Evolutionary conservation across 2,113 vertebrate species (phyloP), one percentile per base, ranked within the genome.

Genomic region (Furnarius figulus): DNA sequence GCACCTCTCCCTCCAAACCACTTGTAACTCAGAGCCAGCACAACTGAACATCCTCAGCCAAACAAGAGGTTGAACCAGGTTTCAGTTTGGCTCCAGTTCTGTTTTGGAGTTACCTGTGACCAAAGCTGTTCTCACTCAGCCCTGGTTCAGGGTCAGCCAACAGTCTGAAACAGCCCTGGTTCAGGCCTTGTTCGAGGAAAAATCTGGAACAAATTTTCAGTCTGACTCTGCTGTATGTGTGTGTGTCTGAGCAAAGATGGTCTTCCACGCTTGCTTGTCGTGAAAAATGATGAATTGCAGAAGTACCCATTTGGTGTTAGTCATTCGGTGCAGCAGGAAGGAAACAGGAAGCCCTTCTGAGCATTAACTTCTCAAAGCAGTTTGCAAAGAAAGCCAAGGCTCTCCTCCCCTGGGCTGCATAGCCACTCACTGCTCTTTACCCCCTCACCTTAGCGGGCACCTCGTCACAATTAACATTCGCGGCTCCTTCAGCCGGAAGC

Each of bases 321-420:
- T 86, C 84, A 91, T 86, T 97, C 35, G 4, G 89, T 76, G 77
- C 68, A 81, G 87, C 88, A 52, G 81, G 95, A 97, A 96, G 84
- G 91, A 96, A 96, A 93, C 94, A 91, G 95, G 91, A 94, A 76
- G 89, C 95, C 83, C 94, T 95, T 88, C 82, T n/a, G 84, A 96
- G 92, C 84, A 85, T 58, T 71, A 79, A 91, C 79, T 95, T 93
- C 88, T 97, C 88, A 95, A 87, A 93, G 87, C 85, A 90, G 68
- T 58, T 91, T 47, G 66, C 92, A 90, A 85, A 97, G 61, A 74
- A 85, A 82, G 52, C 68, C 63, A 83, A 87, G 65, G 61, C 87
- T 88, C 93, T 72, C 56, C 52, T 88, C 39, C 79, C 63, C 16
- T 63, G 71, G 53, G 81, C 80, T 58, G 17, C 44, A 35, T 13